phyloP scores from a whole-genome alignment of 2,888 invertebrate species.

The Phyllotreta cruciferae region DNA sequence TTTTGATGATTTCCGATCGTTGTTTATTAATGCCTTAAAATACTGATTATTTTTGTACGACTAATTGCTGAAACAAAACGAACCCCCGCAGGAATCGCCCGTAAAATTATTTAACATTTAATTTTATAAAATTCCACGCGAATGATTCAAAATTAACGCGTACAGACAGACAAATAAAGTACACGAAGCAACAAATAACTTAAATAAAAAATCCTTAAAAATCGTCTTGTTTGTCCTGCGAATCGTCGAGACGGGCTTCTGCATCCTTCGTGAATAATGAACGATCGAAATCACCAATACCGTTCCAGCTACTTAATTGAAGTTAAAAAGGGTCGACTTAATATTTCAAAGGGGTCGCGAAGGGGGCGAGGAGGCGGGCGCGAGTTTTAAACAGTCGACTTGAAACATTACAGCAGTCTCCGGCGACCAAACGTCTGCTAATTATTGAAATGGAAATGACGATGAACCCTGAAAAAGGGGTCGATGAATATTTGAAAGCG shows the following conservation, averaged over 20 bases:
- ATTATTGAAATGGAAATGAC: slow-evolving; percentile 56
- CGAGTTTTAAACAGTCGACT: slow-evolving; percentile 51
- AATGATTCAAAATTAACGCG: too few species aligned
- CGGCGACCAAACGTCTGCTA: slow-evolving; percentile 47
- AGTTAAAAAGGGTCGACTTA: slow-evolving; percentile 59
- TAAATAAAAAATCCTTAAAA: background rate
- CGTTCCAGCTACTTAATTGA: slow-evolving; percentile 55
- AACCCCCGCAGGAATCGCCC: too few species aligned
- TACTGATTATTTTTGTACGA: too few species aligned
- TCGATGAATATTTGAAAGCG: slow-evolving; percentile 47
- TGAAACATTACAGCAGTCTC: slow-evolving; percentile 47
- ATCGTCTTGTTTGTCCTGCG: background rate
- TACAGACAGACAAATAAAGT: too few species aligned
- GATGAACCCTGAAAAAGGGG: slow-evolving; percentile 53
- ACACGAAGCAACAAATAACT: too few species aligned
- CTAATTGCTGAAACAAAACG: too few species aligned
- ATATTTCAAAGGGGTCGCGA: slow-evolving; percentile 47
- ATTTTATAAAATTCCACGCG: too few species aligned
- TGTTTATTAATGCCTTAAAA: too few species aligned
- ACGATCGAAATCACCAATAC: slow-evolving; percentile 53
- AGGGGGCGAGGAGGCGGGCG: slow-evolving; percentile 9
- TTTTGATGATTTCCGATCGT: too few species aligned
- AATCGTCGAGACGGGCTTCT: background rate
- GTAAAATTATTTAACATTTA: too few species aligned
- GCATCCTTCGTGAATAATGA: slow-evolving; percentile 41